These are phyloP conservation scores for Apodemia arnacis DNA, from an alignment of 2,888 invertebrate genomes.

Conservation along the genomic window DNA sequence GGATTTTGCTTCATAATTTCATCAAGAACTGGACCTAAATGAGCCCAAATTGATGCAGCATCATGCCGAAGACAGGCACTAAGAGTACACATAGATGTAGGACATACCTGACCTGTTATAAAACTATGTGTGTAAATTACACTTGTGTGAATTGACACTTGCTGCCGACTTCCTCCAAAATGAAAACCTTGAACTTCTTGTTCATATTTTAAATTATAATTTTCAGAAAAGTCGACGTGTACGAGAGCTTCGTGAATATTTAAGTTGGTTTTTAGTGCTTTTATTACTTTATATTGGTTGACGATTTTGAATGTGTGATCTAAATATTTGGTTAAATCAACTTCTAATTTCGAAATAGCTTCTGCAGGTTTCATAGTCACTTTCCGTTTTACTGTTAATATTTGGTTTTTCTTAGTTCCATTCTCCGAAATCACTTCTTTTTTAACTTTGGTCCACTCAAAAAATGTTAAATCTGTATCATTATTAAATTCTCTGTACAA, in stretches of 20 bases:
- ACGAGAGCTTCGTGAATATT: slow-evolving; percentile 51
- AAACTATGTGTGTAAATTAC: slow-evolving; percentile 71
- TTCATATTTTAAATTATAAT: slow-evolving; percentile 75
- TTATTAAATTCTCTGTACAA: slow-evolving; percentile 5
- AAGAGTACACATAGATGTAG: slow-evolving; percentile 63
- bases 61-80: slow-evolving; percentile 65
- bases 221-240: slow-evolving; percentile 82
- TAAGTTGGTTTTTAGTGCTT: slow-evolving; percentile 35
- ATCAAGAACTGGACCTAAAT: slow-evolving; percentile 43
- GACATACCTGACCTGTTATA: slow-evolving; percentile 41
- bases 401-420: slow-evolving; percentile 32
- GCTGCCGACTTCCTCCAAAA: slow-evolving; percentile 75
- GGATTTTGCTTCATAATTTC: slow-evolving; percentile 44
- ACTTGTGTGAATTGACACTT: slow-evolving; percentile 75
- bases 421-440: slow-evolving; percentile 33
- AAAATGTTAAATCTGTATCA: slow-evolving; percentile 20
- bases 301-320: slow-evolving; percentile 43
- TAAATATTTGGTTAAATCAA: slow-evolving; percentile 33
- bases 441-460: slow-evolving; percentile 36
- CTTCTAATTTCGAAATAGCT: slow-evolving; percentile 48
- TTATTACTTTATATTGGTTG: slow-evolving; percentile 51
- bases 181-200: slow-evolving; percentile 77
- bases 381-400: slow-evolving; percentile 33
- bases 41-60: slow-evolving; percentile 62
- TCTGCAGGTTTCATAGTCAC: slow-evolving; percentile 22